Percentiles rank a stretch among this genome's conserved stretches.
Conservation (phyloP, 1,140 invertebrate species). For the Notospermus geniculatus region DNA sequence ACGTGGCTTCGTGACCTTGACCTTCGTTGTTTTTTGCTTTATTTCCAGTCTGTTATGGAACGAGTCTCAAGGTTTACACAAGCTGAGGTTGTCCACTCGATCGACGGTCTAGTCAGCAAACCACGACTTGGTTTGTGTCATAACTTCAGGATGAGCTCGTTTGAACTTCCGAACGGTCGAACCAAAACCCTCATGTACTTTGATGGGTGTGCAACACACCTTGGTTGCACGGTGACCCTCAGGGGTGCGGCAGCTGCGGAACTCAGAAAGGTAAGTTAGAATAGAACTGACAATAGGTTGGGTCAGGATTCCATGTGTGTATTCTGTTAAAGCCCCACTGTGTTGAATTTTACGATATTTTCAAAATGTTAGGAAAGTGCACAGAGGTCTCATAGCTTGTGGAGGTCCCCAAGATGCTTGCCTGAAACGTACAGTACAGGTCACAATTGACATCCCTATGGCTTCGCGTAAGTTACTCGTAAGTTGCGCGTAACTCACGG, state of each 20-base stretch:
- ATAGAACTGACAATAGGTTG: too few relatives aligned
- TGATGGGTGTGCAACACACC: slow-evolving; percentile 81
- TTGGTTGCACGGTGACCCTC: slow-evolving; percentile 86
- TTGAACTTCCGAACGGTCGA: slow-evolving; percentile 61
- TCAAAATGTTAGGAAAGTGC: too few relatives aligned
- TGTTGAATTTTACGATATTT: too few relatives aligned
- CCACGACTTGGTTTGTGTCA: slow-evolving; percentile 84
- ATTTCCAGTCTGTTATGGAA: slow-evolving; percentile 69
- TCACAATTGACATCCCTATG: too few relatives aligned
- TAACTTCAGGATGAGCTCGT: slow-evolving; percentile 77
- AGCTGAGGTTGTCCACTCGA: slow-evolving; percentile 83
- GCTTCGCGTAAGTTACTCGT: too few relatives aligned
- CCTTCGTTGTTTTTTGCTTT: neutral
- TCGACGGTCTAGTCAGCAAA: slow-evolving; percentile 82
- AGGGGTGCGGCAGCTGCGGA: slow-evolving; percentile 76
- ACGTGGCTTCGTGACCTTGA: neutral
- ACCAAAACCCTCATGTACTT: slow-evolving; percentile 90
- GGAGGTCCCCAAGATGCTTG: too few relatives aligned
- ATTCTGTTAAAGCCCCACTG: too few relatives aligned
- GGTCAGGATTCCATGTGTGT: too few relatives aligned
- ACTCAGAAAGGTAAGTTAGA: slow-evolving; percentile 63
- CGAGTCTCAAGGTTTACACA: slow-evolving; percentile 78
- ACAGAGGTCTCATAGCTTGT: too few relatives aligned
- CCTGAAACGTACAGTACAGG: too few relatives aligned
- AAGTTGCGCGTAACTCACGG: too few relatives aligned